A percentile compares a stretch with the other conserved stretches of the same genome.
Evolutionary conservation across 1,140 invertebrate species (phyloP).

Genomic region (Drosophila hydei): DNA sequence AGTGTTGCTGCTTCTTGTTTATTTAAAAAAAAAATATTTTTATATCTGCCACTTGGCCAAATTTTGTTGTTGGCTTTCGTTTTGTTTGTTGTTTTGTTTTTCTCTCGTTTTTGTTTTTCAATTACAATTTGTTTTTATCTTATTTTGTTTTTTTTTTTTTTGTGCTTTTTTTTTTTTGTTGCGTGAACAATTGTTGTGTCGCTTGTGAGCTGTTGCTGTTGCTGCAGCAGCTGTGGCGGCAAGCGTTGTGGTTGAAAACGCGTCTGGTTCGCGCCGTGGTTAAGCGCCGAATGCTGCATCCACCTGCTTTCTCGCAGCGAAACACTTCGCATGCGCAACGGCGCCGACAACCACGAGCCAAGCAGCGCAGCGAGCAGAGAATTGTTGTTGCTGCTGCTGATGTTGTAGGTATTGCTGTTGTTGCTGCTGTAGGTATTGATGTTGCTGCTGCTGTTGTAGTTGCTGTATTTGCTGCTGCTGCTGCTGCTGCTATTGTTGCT

Average conservation of each 20-base stretch:
- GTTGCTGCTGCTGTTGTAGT: conserved; percentile 14
- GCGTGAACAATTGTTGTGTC: conserved; percentile 9
- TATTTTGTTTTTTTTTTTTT: background rate
- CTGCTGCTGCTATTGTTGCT: conserved; percentile 18
- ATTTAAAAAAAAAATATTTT: background rate
- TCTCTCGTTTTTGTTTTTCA: background rate
- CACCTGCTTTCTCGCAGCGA: conserved; percentile 84
- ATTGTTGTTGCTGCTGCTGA: conserved; percentile 2
- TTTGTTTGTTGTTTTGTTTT: background rate
- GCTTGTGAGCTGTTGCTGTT: background rate
- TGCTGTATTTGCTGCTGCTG: conserved; percentile 24
- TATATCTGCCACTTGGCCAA: background rate
- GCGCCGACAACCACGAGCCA: conserved; percentile 41
- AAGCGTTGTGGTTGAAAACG: conserved; percentile 63
- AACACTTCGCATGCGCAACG: conserved; percentile 84
- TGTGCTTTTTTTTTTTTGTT: background rate
- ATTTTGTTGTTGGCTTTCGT: background rate
- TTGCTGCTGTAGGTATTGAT: conserved; percentile 7
- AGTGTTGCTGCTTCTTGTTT: conserved; percentile 10
- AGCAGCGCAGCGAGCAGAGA: conserved; percentile 30
- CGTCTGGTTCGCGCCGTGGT: conserved; percentile 83
- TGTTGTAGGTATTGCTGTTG: conserved; percentile 17
- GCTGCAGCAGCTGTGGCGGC: conserved; percentile 20
- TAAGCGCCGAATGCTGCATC: conserved; percentile 83
- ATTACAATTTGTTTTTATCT: background rate